Evolutionary conservation across 2,888 invertebrate species (phyloP), one percentile per base, ranked within the genome.

Genomic region (Eristalis arbustorum): DNA sequence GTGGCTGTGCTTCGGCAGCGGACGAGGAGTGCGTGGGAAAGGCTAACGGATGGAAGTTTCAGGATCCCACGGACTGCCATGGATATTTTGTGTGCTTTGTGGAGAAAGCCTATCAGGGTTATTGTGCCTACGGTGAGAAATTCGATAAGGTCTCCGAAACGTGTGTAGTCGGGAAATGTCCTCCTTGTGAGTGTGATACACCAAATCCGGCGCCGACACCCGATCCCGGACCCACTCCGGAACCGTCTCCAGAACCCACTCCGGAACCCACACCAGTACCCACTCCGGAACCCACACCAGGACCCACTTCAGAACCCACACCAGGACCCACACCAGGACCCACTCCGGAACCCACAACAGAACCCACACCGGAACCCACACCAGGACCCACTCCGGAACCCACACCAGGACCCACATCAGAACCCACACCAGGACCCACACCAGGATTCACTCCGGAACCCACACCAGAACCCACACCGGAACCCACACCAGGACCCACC

Each of bases 151-250:
- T 0, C 0, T 13, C 10, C 1, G 66, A 64, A 14, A 25, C 3
- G 10, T 89, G 89, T 63, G 25, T 89, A 28, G 13, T 25, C 5
- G 89, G 89, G 0, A 88, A 88, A 57, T 88, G 89, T 71, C 88
- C 89, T 0, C 88, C 88, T 2, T 89, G 88, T 69, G 66, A 75
- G n/a, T 85, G 81, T 62, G 59, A 78, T 14, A 49, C 18, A 14
- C 13, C 6, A 25, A 6, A 42, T 31, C 57, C 49, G 13, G 10
- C 13, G 10, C 64, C 64, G 13, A 8, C 62, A 37, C 56, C 40
- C 34, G 34, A 18, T 1, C 56, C 67, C 3, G 18, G 31, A 25
- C 31, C 67, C 18, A 68, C n/a, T n/a, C n/a, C n/a, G n/a, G n/a
- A n/a, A n/a, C n/a, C n/a, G n/a, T n/a, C 42, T 18, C 34, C 40